A percentile compares a stretch with the other conserved stretches of the same genome.
Evolutionary conservation across 2,113 vertebrate genomes (phyloP).

Genomic region (Macrotus californicus): DNA sequence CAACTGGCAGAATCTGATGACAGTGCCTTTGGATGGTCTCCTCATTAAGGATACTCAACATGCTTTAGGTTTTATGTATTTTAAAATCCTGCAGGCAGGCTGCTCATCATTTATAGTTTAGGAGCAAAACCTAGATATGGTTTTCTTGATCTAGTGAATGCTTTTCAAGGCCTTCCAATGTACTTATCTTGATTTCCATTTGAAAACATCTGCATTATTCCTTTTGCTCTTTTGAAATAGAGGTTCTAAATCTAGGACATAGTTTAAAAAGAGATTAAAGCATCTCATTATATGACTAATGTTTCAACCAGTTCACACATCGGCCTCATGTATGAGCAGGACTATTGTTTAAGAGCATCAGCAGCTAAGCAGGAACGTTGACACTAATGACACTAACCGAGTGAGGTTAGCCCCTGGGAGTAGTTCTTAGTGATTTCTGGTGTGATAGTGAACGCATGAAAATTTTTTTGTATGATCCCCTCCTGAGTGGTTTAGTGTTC

Average conservation of each 20-base stretch:
- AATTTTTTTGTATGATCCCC: not conserved
- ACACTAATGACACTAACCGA: slow-evolving; percentile 3
- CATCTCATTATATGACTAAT: slow-evolving; percentile 17
- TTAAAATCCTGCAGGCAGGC: not conserved
- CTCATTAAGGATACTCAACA: not conserved
- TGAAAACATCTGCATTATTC: slow-evolving; percentile 18
- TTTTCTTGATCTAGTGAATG: not conserved
- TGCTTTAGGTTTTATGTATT: not conserved
- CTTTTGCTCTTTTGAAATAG: slow-evolving; percentile 22
- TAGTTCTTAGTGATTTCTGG: not conserved
- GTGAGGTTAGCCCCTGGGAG: not conserved
- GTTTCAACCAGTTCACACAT: not conserved
- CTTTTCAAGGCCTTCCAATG: not conserved
- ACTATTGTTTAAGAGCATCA: not conserved
- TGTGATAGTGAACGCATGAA: not conserved
- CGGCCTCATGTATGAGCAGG: not conserved
- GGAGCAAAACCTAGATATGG: not conserved
- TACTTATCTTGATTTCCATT: not conserved
- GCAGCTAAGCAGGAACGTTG: slow-evolving; percentile 6
- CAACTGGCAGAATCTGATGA: not conserved
- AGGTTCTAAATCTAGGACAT: slow-evolving; percentile 16
- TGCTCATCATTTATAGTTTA: not conserved
- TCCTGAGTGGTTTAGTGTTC: not conserved
- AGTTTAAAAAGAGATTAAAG: not conserved
- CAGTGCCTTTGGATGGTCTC: not conserved